Percentiles rank a stretch among this genome's conserved stretches.
These are phyloP conservation scores for Epizoanthus stellaris DNA, from an alignment of 92 coral and sea anemone genomes.

Conservation along the genomic window DNA sequence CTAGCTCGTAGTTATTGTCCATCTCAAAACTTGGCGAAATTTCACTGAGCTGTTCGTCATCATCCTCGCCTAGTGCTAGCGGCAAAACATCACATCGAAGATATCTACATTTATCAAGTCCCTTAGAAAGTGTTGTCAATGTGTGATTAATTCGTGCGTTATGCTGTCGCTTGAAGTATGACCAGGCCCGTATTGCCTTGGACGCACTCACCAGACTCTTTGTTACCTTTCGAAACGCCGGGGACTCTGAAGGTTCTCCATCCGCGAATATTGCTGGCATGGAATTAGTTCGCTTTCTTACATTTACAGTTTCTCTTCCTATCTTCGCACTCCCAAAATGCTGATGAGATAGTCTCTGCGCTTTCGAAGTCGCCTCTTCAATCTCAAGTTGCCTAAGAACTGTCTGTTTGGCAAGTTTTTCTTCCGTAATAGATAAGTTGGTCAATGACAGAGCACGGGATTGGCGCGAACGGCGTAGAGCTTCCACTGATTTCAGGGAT, in stretches of 20 bases:
- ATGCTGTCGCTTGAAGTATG: neutral
- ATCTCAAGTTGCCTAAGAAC: conserved; percentile 12
- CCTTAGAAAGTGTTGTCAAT: neutral
- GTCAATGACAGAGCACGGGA: neutral
- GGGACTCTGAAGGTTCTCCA: neutral
- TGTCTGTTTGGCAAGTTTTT: conserved; percentile 18
- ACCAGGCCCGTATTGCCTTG: neutral
- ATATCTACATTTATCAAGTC: neutral
- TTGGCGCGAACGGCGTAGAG: conserved; percentile 1
- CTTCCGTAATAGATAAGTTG: neutral
- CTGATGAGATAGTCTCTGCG: neutral
- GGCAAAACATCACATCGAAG: neutral
- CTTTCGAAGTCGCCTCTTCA: conserved; percentile 8
- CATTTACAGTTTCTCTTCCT: no score
- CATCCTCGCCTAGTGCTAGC: neutral
- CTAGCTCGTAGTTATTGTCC: neutral
- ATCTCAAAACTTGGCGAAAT: neutral
- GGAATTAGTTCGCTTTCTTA: neutral
- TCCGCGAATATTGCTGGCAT: neutral
- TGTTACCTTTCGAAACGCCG: neutral
- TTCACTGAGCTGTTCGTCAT: neutral
- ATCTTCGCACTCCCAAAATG: neutral
- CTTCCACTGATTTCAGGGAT: neutral
- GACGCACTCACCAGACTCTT: neutral
- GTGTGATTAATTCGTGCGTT: neutral